Base-by-base conservation (phyloP, 2,113 vertebrate species). In the Rhagologus leucostigma region DNA sequence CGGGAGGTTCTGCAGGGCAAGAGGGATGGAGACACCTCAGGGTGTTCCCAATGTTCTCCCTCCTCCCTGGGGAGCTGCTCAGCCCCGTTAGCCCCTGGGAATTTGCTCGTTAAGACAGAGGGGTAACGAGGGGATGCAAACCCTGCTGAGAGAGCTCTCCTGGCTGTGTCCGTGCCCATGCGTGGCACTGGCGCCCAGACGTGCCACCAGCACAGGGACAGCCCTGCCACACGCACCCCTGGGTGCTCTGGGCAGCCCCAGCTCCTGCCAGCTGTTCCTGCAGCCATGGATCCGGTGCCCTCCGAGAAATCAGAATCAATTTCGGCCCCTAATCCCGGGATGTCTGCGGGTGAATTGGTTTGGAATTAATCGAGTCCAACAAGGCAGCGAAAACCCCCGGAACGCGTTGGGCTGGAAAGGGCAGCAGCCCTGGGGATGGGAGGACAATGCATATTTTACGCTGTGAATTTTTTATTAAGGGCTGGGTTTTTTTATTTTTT, bases 391-490 rank as follows among this genome's bases (percentile, higher is more conserved):
- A 95, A 95, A 15, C 14, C 85, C 74, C n/a, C 3, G 55, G 71
- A 84, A 64, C 6, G 8, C 35, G 87, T 16, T 60, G 93, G 88
- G 18, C 80, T 94, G 92, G 73, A 59, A 80, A 29, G 41, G 9
- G 89, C 89, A 35, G 73, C 90, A 50, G 91, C 87, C 91, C 92
- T 59, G 89, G 93, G 88, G 93, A 90, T 41, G 76, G 80, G 52
- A 77, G 55, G 26, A 89, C 94, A 93, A 91, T 87, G 84, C 81
- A 80, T 59, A 93, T 91, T 90, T 92, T 93, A 92, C 84, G 1
- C 84, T 0, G 44, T 95, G 93, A 92, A 96, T 96, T 87, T 96
- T 96, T 96, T 93, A 96, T 94, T 81, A 94, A 80, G 77, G 77
- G 68, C 73, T 55, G 60, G 26, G 3, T 5, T 52, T 87, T 67